Conservation (phyloP, 2,888 invertebrate species). For the Iselma pallidipennis region DNA sequence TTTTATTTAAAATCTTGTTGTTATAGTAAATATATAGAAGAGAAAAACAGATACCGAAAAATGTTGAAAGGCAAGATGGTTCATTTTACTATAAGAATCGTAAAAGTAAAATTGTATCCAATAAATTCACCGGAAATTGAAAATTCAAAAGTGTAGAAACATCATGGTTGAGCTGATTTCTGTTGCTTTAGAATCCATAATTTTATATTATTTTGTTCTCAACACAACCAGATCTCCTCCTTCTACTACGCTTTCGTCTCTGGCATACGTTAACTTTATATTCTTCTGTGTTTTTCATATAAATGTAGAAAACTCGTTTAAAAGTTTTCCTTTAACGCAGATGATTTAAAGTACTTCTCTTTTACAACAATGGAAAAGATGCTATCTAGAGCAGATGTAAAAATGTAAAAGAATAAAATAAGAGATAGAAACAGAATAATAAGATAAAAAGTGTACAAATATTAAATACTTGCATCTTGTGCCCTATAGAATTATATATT, state of each 20-base stretch:
- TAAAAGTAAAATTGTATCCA: constrained; percentile 32
- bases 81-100: constrained; percentile 26
- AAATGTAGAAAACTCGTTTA: constrained; percentile 25
- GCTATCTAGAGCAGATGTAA: background rate
- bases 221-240: constrained; percentile 17
- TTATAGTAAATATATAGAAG: background rate
- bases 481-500: background rate
- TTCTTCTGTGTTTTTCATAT: constrained; percentile 24
- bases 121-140: constrained; percentile 32
- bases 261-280: constrained; percentile 26
- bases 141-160: constrained; percentile 31
- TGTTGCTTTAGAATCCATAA: constrained; percentile 29
- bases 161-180: constrained; percentile 33
- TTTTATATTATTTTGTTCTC: constrained; percentile 29
- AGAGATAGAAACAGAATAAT: background rate
- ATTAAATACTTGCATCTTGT: background rate
- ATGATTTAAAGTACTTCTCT: constrained; percentile 18
- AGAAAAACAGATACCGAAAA: background rate
- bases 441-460: background rate
- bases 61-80: constrained; percentile 8
- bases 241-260: background rate
- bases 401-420: background rate
- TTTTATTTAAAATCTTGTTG: background rate
- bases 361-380: constrained; percentile 5
- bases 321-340: constrained; percentile 17